Conservation (phyloP, 1,140 invertebrate species). For the Drosophila pachea region DNA sequence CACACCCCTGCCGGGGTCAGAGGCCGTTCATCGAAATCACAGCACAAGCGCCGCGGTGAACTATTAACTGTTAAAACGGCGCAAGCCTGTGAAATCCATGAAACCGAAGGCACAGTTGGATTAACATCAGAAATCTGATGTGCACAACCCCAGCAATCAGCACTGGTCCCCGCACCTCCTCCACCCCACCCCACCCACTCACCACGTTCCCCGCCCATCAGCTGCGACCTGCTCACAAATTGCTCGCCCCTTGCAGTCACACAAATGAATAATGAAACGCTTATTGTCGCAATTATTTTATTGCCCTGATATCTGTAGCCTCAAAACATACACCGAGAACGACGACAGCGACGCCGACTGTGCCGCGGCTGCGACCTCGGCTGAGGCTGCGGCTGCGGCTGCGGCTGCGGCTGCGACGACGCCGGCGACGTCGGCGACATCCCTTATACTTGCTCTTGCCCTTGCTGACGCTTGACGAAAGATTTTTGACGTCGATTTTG, state of each 20-base stretch:
- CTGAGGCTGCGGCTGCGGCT: constrained; percentile 26
- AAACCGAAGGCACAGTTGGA: constrained; percentile 64
- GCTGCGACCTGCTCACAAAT: constrained; percentile 66
- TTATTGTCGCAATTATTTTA: constrained; percentile 77
- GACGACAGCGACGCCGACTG: constrained; percentile 23
- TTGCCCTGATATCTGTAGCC: constrained; percentile 75
- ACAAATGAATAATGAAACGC: constrained; percentile 77
- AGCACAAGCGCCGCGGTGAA: constrained; percentile 55
- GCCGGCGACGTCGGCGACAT: constrained; percentile 25
- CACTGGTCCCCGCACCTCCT: constrained; percentile 34
- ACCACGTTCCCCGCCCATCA: background rate
- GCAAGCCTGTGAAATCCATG: constrained; percentile 53
- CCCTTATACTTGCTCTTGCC: constrained; percentile 39
- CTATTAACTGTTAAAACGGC: constrained; percentile 72
- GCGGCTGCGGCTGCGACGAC: constrained; percentile 25
- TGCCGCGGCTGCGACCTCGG: constrained; percentile 23
- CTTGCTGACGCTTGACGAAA: constrained; percentile 25
- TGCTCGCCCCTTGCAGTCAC: constrained; percentile 73
- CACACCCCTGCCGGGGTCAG: background rate
- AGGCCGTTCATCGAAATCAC: constrained; percentile 48
- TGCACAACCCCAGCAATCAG: constrained; percentile 69
- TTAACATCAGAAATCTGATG: constrained; percentile 57
- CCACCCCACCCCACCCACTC: background rate
- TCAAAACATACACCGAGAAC: constrained; percentile 69
- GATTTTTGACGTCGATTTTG: constrained; percentile 45